phyloP scores from a whole-genome alignment of 1,140 invertebrate genomes.

The Dolichoris vasculosae region DNA sequence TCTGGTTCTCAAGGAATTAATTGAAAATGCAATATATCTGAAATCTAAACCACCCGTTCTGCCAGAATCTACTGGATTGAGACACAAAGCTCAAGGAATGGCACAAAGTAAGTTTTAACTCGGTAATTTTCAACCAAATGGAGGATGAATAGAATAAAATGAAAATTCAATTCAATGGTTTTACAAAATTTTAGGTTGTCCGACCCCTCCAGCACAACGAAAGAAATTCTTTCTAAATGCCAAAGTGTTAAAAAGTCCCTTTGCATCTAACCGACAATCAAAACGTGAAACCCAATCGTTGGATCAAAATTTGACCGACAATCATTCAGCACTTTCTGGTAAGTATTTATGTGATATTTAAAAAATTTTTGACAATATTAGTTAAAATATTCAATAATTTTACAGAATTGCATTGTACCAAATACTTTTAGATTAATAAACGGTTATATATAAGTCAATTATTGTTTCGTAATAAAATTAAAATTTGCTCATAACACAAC shows the following conservation, averaged over 20 bases:
- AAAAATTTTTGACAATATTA: not conserved
- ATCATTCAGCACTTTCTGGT: slow-evolving; percentile 81
- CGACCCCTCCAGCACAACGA: slow-evolving; percentile 85
- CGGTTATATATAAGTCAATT: not conserved
- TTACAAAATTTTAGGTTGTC: slow-evolving; percentile 76
- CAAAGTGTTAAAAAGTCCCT: slow-evolving; percentile 84
- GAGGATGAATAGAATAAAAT: not conserved
- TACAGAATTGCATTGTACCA: not conserved
- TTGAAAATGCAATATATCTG: slow-evolving; percentile 33
- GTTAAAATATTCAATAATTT: not conserved
- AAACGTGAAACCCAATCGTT: slow-evolving; percentile 64
- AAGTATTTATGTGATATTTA: slow-evolving; percentile 56
- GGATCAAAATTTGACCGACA: slow-evolving; percentile 68
- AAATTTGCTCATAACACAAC: no score
- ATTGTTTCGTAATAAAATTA: not conserved
- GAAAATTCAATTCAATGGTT: not conserved
- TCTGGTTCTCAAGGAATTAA: slow-evolving; percentile 26
- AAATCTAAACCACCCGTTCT: slow-evolving; percentile 66
- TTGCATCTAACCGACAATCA: slow-evolving; percentile 72
- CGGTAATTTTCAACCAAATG: not conserved
- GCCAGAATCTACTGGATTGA: slow-evolving; percentile 61
- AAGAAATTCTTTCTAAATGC: slow-evolving; percentile 87
- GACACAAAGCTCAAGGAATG: slow-evolving; percentile 71
- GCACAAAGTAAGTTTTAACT: slow-evolving; percentile 72
- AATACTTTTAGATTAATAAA: not conserved